phyloP scores from a whole-genome alignment of 2,888 invertebrate species.

The Xestia sexstrigata region DNA sequence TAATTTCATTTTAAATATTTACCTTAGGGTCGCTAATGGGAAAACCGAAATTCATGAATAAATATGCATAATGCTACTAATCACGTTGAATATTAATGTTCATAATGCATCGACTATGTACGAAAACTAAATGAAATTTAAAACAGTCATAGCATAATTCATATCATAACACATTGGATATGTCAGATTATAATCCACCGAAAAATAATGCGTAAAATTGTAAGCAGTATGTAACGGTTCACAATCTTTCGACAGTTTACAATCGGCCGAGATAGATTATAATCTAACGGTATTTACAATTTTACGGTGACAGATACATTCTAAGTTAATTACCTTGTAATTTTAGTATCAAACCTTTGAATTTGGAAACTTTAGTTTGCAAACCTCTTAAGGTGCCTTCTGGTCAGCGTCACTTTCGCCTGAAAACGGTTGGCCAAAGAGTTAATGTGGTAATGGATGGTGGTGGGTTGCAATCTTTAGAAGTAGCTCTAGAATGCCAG shows the following conservation, averaged over 20 bases:
- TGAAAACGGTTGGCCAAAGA: background rate
- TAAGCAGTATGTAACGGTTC: no score
- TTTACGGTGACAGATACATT: no score
- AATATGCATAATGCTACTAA: constrained; percentile 14
- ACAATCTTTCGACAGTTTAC: no score
- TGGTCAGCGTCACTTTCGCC: background rate
- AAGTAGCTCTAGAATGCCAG: background rate
- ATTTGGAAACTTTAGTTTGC: background rate
- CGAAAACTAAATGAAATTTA: background rate
- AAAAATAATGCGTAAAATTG: no score
- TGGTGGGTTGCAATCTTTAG: background rate
- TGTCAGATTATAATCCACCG: no score
- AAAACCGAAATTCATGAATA: constrained; percentile 17
- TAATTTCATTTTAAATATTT: constrained; percentile 10
- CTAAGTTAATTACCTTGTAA: no score
- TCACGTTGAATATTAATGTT: constrained; percentile 17
- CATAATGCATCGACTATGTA: background rate
- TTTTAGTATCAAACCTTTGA: background rate
- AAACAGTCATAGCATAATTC: background rate
- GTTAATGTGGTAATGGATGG: constrained; percentile 3
- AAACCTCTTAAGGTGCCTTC: background rate
- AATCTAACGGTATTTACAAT: no score
- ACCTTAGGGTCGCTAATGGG: constrained; percentile 3
- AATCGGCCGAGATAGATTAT: no score
- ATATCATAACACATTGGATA: no score